Conservation (phyloP, 2,113 vertebrate genomes). For the Corynorhinus townsendii region DNA sequence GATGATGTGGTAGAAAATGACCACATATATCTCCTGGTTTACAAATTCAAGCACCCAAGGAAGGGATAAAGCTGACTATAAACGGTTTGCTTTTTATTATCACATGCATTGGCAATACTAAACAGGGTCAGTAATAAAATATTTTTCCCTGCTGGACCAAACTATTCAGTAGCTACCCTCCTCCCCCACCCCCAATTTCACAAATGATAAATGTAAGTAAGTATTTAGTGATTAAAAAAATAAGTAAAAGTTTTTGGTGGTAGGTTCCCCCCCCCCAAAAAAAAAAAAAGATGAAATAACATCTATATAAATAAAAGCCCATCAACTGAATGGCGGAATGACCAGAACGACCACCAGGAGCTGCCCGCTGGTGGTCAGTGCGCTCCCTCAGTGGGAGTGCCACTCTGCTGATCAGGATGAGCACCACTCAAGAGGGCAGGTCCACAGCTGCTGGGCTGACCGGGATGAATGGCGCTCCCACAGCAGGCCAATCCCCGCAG, state of each 20-base stretch:
- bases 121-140: not conserved
- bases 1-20: not conserved
- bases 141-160: not conserved
- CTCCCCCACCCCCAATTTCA: not conserved
- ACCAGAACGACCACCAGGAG: too few relatives aligned
- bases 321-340: too few relatives aligned
- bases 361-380: too few relatives aligned
- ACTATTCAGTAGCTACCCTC: not conserved
- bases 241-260: not conserved
- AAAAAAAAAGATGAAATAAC: not conserved
- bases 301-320: not conserved
- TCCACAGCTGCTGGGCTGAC: too few relatives aligned
- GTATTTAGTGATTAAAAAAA: not conserved
- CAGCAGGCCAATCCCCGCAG: too few relatives aligned
- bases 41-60: not conserved
- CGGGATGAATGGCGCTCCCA: too few relatives aligned
- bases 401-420: too few relatives aligned
- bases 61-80: not conserved
- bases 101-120: not conserved
- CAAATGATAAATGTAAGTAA: not conserved
- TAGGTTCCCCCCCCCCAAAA: too few relatives aligned
- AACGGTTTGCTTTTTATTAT: not conserved
- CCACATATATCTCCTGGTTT: not conserved
- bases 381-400: too few relatives aligned
- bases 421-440: too few relatives aligned